Evolutionary conservation across 2,797 vertebrate genomes (phyloP).

Genomic region (Spheniscus humboldti): DNA sequence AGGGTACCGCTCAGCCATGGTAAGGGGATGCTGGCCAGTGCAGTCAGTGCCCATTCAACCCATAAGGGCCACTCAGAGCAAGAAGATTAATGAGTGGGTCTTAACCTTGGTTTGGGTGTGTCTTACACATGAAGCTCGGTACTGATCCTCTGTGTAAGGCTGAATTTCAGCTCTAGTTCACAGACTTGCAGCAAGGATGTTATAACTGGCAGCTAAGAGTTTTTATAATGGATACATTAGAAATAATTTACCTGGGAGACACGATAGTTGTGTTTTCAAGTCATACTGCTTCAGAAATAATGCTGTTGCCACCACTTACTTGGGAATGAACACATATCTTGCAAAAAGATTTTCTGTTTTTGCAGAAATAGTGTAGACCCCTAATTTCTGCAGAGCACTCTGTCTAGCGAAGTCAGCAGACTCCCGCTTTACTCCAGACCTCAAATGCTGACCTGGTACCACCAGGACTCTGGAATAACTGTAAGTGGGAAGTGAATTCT

Average conservation of each 20-base stretch:
- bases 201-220: neutral
- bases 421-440: neutral
- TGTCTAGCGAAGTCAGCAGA: neutral
- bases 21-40: too few relatives aligned
- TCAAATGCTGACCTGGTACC: neutral
- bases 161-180: neutral
- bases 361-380: neutral
- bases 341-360: neutral
- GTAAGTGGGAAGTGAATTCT: slow-evolving; percentile 2
- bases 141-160: neutral
- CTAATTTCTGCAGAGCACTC: neutral
- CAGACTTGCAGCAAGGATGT: neutral
- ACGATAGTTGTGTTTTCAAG: neutral
- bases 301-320: neutral
- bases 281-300: neutral
- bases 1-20: neutral
- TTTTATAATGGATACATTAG: neutral
- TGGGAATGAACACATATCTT: neutral
- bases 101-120: neutral
- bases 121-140: neutral
- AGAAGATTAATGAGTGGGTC: neutral
- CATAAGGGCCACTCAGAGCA: neutral
- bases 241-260: neutral
- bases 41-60: neutral
- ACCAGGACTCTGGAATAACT: neutral